Conservation (phyloP, 2,888 invertebrate species). For the Chrysotoxum bicinctum region DNA sequence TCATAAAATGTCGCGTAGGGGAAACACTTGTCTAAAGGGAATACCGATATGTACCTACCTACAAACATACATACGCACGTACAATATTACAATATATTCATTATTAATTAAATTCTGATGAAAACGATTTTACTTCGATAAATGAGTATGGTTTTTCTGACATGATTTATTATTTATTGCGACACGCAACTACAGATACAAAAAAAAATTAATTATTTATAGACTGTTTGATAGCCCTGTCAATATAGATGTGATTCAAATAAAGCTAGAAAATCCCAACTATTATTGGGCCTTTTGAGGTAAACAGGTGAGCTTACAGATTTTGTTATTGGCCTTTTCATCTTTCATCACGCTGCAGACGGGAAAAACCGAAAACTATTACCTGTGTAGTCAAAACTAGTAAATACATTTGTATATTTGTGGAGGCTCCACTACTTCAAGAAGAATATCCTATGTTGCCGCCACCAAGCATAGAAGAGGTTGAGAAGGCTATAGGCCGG, state of each 20-base stretch:
- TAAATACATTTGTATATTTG: no score
- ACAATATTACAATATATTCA: background rate
- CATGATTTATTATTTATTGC: background rate
- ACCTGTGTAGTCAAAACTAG: no score
- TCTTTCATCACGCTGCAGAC: no score
- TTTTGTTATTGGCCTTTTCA: no score
- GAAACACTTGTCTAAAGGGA: conserved; percentile 18
- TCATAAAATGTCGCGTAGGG: background rate
- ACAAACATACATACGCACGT: background rate
- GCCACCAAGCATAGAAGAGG: no score
- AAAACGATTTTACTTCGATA: conserved; percentile 10
- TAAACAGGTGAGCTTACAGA: no score
- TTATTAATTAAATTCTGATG: conserved; percentile 29
- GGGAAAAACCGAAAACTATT: no score
- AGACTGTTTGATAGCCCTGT: background rate
- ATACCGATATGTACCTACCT: background rate
- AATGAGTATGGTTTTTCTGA: background rate
- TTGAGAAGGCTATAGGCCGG: no score
- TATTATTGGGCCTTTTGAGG: background rate
- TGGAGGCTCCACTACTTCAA: no score
- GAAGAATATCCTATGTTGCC: no score
- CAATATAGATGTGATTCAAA: background rate
- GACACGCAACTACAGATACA: background rate
- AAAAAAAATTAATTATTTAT: background rate
- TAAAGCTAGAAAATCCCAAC: background rate